Evolutionary conservation across 2,113 vertebrate genomes (phyloP), one percentile per base, ranked within the genome.

Genomic region (Dicentrarchus labrax): DNA sequence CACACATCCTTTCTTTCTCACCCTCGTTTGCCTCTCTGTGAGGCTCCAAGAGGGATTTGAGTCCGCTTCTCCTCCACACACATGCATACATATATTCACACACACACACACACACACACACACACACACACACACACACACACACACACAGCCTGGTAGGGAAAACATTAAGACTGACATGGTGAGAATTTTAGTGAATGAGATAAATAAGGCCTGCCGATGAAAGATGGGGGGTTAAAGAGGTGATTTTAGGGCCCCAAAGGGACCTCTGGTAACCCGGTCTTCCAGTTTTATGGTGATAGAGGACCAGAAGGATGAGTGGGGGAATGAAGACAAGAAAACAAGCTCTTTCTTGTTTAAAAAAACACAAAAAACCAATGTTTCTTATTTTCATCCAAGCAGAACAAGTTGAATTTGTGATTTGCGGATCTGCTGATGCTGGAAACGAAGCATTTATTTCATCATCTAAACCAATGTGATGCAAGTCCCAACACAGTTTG

Each of bases 111-210:
- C 16, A 19, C 38, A 54, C 78, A 60, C 43, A 48, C 68, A n/a
- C 9, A 72, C 21, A 19, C 72, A 45, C 10, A 39, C 30, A 30
- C 30, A 30, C 30, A 30, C 24, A 53, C 64, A 64, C n/a, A 21
- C 61, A 48, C 72, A 59, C 47, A 51, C 66, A 21, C 15, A 17
- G 45, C 68, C 53, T 53, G 64, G 24, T 39, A 53, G 67, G 45
- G 61, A 22, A 65, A 36, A 54, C 73, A 66, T 41, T 50, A 54
- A 69, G 75, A 62, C 48, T 84, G 89, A 85, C 43, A 80, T 48
- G 83, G 79, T 83, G 86, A 82, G 72, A 82, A 70, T 81, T 71
- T 86, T 50, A 54, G 47, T 86, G 73, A 83, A 80, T 68, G 66
- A 43, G 67, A 69, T 77, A 72, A 83, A 85, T 43, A 69, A 70